Evolutionary conservation across 2,888 invertebrate genomes (phyloP).

Genomic region (Eulithis prunata): DNA sequence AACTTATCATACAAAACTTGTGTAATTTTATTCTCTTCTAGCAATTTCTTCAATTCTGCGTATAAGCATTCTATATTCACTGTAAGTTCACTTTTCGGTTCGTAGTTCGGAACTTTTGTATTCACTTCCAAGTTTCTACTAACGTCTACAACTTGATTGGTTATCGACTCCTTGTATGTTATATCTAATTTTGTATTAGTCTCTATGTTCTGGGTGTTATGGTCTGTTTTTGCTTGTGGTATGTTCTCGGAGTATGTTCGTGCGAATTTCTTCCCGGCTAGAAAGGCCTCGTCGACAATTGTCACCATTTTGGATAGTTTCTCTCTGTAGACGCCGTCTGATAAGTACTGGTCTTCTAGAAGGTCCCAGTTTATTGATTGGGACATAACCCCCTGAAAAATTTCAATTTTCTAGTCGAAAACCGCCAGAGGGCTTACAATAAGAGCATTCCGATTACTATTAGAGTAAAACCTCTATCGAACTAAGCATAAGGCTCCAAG

Average conservation of each 20-base stretch:
- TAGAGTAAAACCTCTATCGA: too few relatives aligned
- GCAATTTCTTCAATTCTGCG: constrained; percentile 60
- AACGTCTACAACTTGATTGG: constrained; percentile 50
- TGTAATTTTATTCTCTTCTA: constrained; percentile 73
- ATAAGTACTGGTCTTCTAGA: constrained; percentile 93
- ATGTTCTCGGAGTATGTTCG: constrained; percentile 80
- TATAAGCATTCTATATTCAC: constrained; percentile 54
- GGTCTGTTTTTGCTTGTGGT: constrained; percentile 41
- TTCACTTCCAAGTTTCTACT: constrained; percentile 54
- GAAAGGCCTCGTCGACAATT: constrained; percentile 89
- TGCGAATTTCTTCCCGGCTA: constrained; percentile 90
- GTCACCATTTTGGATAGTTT: constrained; percentile 95
- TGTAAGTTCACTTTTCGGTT: constrained; percentile 43
- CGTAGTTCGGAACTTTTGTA: constrained; percentile 48
- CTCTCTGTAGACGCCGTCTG: constrained; percentile 91
- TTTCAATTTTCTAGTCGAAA: background rate
- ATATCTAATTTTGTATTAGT: constrained; percentile 57
- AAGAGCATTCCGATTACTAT: too few relatives aligned
- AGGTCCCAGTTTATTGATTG: constrained; percentile 97
- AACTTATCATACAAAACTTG: constrained; percentile 71
- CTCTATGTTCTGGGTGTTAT: constrained; percentile 39
- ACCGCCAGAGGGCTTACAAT: too few relatives aligned
- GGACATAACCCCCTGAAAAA: constrained; percentile 94
- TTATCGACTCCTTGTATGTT: constrained; percentile 58
- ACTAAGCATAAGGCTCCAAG: too few relatives aligned